A percentile compares a stretch with the other conserved stretches of the same genome.
phyloP scores from a whole-genome alignment of 2,797 vertebrate species.

The Takifugu ocellatus region DNA sequence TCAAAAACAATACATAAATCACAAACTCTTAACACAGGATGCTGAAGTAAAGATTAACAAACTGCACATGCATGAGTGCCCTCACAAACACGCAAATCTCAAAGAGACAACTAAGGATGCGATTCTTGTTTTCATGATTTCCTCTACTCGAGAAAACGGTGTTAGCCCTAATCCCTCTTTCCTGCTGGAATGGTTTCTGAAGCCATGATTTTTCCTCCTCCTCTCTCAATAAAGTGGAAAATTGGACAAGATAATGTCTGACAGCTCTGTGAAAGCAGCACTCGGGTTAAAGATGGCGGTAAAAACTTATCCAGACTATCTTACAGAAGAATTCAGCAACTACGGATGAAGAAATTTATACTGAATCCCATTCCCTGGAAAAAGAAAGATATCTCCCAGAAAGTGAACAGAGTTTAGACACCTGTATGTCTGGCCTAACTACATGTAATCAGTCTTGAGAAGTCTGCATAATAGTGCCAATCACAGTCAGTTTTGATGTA shows the following conservation, averaged over 20 bases:
- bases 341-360: constrained; percentile 58
- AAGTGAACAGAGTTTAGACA: constrained; percentile 59
- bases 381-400: constrained; percentile 59
- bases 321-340: constrained; percentile 56
- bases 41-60: constrained; percentile 58
- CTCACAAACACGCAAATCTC: constrained; percentile 21
- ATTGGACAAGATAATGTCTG: constrained; percentile 53
- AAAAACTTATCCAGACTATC: constrained; percentile 51
- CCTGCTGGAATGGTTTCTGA: constrained; percentile 56
- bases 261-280: constrained; percentile 66
- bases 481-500: constrained; percentile 55
- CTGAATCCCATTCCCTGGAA: constrained; percentile 57
- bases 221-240: constrained; percentile 44
- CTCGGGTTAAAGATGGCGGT: constrained; percentile 54
- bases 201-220: constrained; percentile 29
- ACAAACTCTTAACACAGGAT: constrained; percentile 68
- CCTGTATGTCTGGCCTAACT: constrained; percentile 60
- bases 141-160: constrained; percentile 52
- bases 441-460: constrained; percentile 58
- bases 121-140: constrained; percentile 44
- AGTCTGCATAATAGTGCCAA: constrained; percentile 67
- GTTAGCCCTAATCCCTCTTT: constrained; percentile 69
- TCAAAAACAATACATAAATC: constrained; percentile 72
- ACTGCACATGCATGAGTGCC: constrained; percentile 50
- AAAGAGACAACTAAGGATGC: constrained; percentile 53